A percentile compares a stretch with the other conserved stretches of the same genome.
Evolutionary conservation across 2,797 vertebrate genomes (phyloP).

Genomic region (Gadopsis marmoratus): DNA sequence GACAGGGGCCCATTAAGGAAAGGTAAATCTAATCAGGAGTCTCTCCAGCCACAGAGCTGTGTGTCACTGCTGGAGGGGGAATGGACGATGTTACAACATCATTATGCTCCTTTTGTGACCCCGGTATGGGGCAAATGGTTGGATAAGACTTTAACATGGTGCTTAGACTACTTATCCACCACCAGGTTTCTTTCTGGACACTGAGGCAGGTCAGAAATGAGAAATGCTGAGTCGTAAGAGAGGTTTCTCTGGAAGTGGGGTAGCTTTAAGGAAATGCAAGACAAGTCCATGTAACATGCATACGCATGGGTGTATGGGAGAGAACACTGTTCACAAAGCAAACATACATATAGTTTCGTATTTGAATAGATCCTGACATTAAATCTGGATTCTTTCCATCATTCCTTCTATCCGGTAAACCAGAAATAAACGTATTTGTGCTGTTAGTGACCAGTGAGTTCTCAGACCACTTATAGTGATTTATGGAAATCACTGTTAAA

Average conservation of each 20-base stretch:
- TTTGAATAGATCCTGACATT: not conserved
- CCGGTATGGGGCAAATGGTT: conserved; percentile 36
- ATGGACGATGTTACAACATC: conserved; percentile 54
- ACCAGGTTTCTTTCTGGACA: conserved; percentile 29
- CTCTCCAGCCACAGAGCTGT: conserved; percentile 70
- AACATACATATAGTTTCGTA: not conserved
- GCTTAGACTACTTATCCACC: conserved; percentile 26
- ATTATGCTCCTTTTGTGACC: conserved; percentile 72
- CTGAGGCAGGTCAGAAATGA: conserved; percentile 10
- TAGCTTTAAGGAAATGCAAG: not conserved
- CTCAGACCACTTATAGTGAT: conserved; percentile 32
- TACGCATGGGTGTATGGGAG: not conserved
- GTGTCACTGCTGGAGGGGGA: conserved; percentile 72
- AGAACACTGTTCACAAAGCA: not conserved
- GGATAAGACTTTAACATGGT: conserved; percentile 38
- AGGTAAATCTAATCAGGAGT: conserved; percentile 85
- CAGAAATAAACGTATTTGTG: conserved; percentile 9
- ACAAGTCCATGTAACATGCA: not conserved
- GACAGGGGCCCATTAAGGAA: conserved; percentile 83
- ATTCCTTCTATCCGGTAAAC: not conserved
- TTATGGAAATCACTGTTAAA: conserved; percentile 53
- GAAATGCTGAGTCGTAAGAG: conserved; percentile 20
- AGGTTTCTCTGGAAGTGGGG: not conserved
- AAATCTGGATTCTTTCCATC: not conserved
- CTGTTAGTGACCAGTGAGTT: conserved; percentile 24